Evolutionary conservation across 2,113 vertebrate genomes (phyloP).

Genomic region (Pungitius pungitius): DNA sequence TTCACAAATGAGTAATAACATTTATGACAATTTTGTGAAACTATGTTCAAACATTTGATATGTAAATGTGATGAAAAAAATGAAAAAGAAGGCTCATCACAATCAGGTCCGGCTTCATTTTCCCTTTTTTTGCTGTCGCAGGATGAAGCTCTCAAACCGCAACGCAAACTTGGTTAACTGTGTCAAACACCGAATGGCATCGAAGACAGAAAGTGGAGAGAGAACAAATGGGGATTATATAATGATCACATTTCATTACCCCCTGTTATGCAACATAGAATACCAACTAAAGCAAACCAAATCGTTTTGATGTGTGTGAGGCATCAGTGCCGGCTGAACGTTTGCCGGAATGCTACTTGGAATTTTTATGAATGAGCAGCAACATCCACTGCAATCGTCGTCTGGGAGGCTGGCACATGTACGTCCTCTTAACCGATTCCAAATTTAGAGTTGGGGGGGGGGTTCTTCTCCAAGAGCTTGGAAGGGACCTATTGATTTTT

Average conservation of each 20-base stretch:
- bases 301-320: constrained; percentile 69
- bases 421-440: constrained; percentile 38
- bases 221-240: constrained; percentile 75
- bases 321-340: constrained; percentile 52
- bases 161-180: constrained; percentile 66
- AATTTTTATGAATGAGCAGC: constrained; percentile 72
- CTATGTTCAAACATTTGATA: not conserved
- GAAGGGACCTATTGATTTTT: constrained; percentile 64
- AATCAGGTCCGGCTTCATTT: constrained; percentile 34
- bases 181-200: constrained; percentile 70
- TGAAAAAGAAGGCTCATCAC: constrained; percentile 1
- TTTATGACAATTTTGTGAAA: not conserved
- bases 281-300: constrained; percentile 75
- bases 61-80: not conserved
- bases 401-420: constrained; percentile 34
- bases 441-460: constrained; percentile 1
- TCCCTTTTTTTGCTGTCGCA: constrained; percentile 35
- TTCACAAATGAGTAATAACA: not conserved
- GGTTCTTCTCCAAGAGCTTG: constrained; percentile 28
- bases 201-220: constrained; percentile 54
- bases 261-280: constrained; percentile 73
- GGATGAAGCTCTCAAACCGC: constrained; percentile 55
- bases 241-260: constrained; percentile 77
- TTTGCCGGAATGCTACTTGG: constrained; percentile 52
- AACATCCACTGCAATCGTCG: constrained; percentile 52